Conservation (phyloP, 2,113 vertebrate species). For the Leucosticte australis region DNA sequence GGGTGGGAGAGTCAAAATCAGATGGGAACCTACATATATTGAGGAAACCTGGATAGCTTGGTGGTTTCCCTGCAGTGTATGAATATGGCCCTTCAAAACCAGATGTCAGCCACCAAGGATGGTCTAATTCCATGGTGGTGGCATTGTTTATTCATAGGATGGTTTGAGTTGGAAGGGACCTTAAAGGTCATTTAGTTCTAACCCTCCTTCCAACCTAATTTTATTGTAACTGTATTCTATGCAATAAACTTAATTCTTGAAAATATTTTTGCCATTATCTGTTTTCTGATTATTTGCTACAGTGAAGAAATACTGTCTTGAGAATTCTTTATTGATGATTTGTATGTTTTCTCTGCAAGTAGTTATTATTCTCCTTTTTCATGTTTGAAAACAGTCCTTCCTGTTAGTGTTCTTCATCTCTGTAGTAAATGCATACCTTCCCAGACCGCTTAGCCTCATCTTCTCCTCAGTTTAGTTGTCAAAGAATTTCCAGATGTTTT, state of each 20-base stretch:
- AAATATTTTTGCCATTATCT: neutral
- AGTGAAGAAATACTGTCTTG: neutral
- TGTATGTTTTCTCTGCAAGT: neutral
- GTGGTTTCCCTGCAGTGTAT: neutral
- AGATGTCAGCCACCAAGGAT: neutral
- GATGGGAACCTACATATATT: neutral
- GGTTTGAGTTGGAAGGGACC: neutral
- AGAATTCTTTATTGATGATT: neutral
- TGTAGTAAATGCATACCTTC: slow-evolving; percentile 18
- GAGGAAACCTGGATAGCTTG: neutral
- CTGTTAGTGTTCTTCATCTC: neutral
- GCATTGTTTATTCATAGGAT: neutral
- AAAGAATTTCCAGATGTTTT: slow-evolving; percentile 66
- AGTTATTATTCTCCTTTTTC: neutral
- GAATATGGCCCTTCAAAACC: neutral
- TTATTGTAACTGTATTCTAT: neutral
- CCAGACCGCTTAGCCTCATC: neutral
- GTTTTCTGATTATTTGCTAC: neutral
- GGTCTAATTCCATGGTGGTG: neutral
- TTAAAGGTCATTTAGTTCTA: neutral
- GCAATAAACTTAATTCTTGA: neutral
- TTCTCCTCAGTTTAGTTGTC: slow-evolving; percentile 18
- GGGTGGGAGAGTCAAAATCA: neutral
- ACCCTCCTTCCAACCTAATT: neutral
- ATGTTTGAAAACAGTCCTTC: neutral